Conservation (phyloP, 1,140 invertebrate genomes). For the Drosophila navojoa region DNA sequence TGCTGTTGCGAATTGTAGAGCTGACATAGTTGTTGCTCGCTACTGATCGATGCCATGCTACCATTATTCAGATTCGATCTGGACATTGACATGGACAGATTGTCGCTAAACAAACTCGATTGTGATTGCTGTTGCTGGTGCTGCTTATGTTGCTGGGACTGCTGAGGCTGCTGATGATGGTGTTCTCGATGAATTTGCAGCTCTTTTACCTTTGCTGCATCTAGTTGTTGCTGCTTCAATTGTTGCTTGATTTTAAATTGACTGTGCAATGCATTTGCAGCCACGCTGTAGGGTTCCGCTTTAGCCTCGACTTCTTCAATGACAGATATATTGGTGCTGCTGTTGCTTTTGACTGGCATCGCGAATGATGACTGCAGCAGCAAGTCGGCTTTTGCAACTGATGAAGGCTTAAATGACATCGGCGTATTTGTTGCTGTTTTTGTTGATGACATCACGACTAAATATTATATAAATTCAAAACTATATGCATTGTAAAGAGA, state of each 20-base stretch:
- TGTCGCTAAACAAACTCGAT: conserved; percentile 21
- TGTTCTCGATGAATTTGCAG: background rate
- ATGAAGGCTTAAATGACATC: background rate
- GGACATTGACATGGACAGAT: conserved; percentile 12
- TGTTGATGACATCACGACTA: too few species aligned
- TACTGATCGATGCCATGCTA: conserved; percentile 68
- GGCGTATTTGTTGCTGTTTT: background rate
- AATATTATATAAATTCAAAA: background rate
- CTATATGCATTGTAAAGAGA: too few species aligned
- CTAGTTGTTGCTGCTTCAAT: conserved; percentile 37
- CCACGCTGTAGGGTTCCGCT: conserved; percentile 20
- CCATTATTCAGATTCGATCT: conserved; percentile 29
- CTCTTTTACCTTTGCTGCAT: background rate
- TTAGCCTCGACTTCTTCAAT: background rate
- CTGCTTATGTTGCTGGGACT: conserved; percentile 6
- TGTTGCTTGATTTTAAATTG: conserved; percentile 68
- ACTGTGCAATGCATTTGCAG: conserved; percentile 51
- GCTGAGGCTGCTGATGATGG: background rate
- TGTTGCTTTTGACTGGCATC: background rate
- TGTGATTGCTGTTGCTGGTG: conserved; percentile 18
- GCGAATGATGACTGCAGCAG: conserved; percentile 9
- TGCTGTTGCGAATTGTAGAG: conserved; percentile 78
- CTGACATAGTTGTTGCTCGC: conserved; percentile 74
- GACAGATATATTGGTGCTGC: background rate
- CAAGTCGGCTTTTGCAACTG: too few species aligned